Evolutionary conservation across 2,113 vertebrate species (phyloP), one percentile per base, ranked within the genome.

Genomic region (Varanus komodoensis): DNA sequence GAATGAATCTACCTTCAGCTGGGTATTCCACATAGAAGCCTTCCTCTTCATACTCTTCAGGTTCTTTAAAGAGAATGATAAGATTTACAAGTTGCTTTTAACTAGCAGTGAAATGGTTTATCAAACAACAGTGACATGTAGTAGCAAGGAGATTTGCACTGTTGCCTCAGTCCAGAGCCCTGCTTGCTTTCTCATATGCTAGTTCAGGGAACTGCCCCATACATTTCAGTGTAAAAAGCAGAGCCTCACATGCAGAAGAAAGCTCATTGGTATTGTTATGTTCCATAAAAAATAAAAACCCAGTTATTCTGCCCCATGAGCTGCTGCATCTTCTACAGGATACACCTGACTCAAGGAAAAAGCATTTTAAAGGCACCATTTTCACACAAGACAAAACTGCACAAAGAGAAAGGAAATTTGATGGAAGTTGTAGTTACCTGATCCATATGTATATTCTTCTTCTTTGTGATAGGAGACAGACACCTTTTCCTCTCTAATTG

Each of bases 401-500:
- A 64, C 89, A 75, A 15, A 88, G 94, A 38, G 67, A 69, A 90
- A 93, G 89, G 9, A 52, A 93, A 27, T 67, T 78, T 87, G 79
- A 78, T 81, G 82, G 73, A 44, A 44, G 78, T 90, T 95, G 88
- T 89, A 92, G 93, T 92, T 98, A 98, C 97, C 97, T 97, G 97
- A 95, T 90, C 97, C 95, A 93, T 96, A 96, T 93, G 96, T 96
- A 92, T 97, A 97, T 54, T 97, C 97, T 90, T 98, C 97, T 94
- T 97, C 97, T 93, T 93, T 96, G 83, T 97, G 97, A 92, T 97
- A 96, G 93, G 97, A 97, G 96, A 98, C 94, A 84, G 97, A 97
- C 96, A 97, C 95, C 95, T 97, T 97, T 96, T 98, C 97, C 97
- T 98, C 97, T 93, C 97, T 97, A 96, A 97, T 82, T 93, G 97